Evolutionary conservation across 2,113 vertebrate genomes (phyloP), one percentile per base, ranked within the genome.

Genomic region (Grammomys dolichurus): DNA sequence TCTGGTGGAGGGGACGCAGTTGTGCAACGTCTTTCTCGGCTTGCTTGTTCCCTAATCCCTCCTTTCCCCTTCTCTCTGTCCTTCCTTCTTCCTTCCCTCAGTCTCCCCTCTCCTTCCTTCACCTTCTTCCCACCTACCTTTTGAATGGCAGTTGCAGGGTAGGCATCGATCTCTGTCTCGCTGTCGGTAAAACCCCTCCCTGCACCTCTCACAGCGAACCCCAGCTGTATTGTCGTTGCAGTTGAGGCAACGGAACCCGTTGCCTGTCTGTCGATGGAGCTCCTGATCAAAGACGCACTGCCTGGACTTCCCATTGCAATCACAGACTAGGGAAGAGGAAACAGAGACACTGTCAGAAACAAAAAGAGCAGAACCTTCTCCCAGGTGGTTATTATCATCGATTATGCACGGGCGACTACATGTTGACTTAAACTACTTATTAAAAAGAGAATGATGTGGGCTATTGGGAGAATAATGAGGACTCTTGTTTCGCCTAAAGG

Each of bases 161-260:
- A 96, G 82, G 96, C 99, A 99, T 96, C 97, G 97, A 28, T 86
- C 98, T 28, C 94, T 93, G 2, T 97, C 97, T 22, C 22, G 95
- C 96, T 94, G 97, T 5, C 97, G 98, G 98, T 99, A 99, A 97
- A 98, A 99, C 0, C 99, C 99, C 0, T 98, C 98, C 94, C 97
- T 98, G 98, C 99, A 99, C 93, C 96, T 98, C 97, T 99, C 99
- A 0, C 99, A 99, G 95, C 2, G 98, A 0, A 91, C 6, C 0
- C 99, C 99, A 0, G 98, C 99, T 0, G 98, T 99, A 98, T 99
- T 99, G 81, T 99, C 99, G 20, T 89, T 90, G 96, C 99, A 99
- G 98, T 98, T 93, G 1, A 99, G 89, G 88, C 99, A 99, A 89
- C 98, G 98, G 81, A 98, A 98, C 0, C 99, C 99, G 0, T 96